phyloP scores from a whole-genome alignment of 2,113 vertebrate species.

The Zingel zingel region DNA sequence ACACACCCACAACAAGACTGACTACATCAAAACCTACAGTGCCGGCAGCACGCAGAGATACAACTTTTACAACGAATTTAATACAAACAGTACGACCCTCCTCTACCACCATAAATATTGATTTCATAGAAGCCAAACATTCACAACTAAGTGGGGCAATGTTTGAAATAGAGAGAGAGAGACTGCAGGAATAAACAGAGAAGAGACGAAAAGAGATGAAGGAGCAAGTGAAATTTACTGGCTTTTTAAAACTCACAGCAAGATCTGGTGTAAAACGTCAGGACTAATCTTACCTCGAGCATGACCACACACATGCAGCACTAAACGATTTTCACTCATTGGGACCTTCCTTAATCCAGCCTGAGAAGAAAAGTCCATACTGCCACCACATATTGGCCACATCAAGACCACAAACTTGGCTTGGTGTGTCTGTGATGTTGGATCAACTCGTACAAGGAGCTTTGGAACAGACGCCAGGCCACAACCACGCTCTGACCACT shows the following conservation, averaged over 20 bases:
- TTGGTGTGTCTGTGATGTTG: neutral
- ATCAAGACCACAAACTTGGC: slow-evolving; percentile 50
- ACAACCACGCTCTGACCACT: slow-evolving; percentile 59
- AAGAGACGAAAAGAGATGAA: slow-evolving; percentile 24
- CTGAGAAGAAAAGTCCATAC: slow-evolving; percentile 43
- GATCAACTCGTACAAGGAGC: slow-evolving; percentile 15
- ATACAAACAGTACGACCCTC: slow-evolving; percentile 17
- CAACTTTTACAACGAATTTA: slow-evolving; percentile 46
- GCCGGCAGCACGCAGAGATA: neutral
- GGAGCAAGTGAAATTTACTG: slow-evolving; percentile 31
- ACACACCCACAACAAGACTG: neutral
- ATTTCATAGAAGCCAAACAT: slow-evolving; percentile 33
- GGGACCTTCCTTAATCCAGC: slow-evolving; percentile 46
- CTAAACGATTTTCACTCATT: slow-evolving; percentile 40
- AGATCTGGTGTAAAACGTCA: slow-evolving; percentile 27
- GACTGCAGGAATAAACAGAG: slow-evolving; percentile 21
- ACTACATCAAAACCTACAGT: slow-evolving; percentile 16
- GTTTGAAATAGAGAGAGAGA: neutral
- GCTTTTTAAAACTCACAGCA: slow-evolving; percentile 48
- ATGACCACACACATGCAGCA: slow-evolving; percentile 65
- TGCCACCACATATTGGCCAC: slow-evolving; percentile 47
- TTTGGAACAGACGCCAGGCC: slow-evolving; percentile 62
- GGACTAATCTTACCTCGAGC: slow-evolving; percentile 11
- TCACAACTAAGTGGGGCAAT: slow-evolving; percentile 35
- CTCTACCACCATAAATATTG: slow-evolving; percentile 4